A percentile compares a stretch with the other conserved stretches of the same genome.
These are phyloP conservation scores for Mus minutoides DNA, from an alignment of 2,797 vertebrate genomes.

Conservation along the genomic window DNA sequence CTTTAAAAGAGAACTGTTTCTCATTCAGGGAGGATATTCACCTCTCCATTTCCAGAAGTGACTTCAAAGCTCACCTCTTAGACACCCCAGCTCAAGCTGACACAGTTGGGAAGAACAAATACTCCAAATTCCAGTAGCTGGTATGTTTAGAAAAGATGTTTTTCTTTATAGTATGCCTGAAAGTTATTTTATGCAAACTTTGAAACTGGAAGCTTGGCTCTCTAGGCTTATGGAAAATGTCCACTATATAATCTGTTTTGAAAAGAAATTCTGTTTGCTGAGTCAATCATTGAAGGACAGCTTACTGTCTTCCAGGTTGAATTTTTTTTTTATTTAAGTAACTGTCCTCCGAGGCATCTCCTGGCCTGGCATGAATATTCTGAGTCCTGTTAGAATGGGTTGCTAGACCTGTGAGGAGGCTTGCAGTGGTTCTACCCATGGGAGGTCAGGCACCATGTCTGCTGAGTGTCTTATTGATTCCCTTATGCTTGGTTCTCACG, in stretches of 20 bases:
- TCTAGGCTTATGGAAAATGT: constrained; percentile 3
- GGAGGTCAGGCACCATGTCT: neutral
- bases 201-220: neutral
- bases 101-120: neutral
- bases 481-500: constrained; percentile 11
- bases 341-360: neutral
- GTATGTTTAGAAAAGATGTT: neutral
- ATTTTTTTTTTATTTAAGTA: constrained; percentile 6
- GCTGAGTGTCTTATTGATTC: constrained; percentile 45
- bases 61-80: neutral
- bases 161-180: constrained; percentile 39
- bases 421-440: neutral
- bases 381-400: constrained; percentile 9
- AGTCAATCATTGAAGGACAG: neutral
- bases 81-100: neutral
- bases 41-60: neutral
- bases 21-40: neutral
- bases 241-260: constrained; percentile 12
- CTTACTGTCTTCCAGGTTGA: constrained; percentile 35
- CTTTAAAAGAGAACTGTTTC: neutral
- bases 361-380: neutral
- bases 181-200: constrained; percentile 34
- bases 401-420: neutral
- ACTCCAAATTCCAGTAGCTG: neutral
- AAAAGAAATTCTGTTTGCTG: constrained; percentile 4